Evolutionary conservation across 23 tunicate species (phyloP).

Genomic region (Ascidia mentula): DNA sequence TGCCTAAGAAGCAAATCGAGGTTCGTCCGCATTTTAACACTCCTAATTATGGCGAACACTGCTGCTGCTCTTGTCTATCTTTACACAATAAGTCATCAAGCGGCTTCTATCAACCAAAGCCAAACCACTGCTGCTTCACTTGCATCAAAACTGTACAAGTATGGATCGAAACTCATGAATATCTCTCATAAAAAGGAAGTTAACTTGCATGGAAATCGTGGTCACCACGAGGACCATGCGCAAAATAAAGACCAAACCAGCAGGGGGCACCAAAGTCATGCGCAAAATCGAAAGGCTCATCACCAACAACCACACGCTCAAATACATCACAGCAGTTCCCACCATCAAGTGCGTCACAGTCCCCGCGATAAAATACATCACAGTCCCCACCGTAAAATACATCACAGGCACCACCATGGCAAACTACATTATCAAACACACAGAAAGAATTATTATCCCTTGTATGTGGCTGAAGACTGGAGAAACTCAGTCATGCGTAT

Average conservation of each 20-base stretch:
- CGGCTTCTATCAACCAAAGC: neutral
- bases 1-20: neutral
- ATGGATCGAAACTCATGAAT: neutral
- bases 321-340: too few species aligned
- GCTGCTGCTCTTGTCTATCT: neutral
- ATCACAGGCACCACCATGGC: neutral
- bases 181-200: neutral
- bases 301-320: too few species aligned
- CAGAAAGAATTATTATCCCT: neutral
- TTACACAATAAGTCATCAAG: neutral
- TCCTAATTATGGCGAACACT: neutral
- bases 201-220: neutral
- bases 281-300: neutral
- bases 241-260: neutral
- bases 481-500: neutral
- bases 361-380: too few species aligned
- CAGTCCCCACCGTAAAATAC: too few species aligned
- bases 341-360: too few species aligned
- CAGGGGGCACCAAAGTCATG: neutral
- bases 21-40: neutral
- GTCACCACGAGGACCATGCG: neutral
- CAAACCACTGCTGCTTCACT: neutral
- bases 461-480: constrained; percentile 1
- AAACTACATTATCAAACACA: neutral
- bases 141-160: neutral